Base-by-base conservation (phyloP, 2,888 invertebrate genomes). In the Ellobium chinense region DNA sequence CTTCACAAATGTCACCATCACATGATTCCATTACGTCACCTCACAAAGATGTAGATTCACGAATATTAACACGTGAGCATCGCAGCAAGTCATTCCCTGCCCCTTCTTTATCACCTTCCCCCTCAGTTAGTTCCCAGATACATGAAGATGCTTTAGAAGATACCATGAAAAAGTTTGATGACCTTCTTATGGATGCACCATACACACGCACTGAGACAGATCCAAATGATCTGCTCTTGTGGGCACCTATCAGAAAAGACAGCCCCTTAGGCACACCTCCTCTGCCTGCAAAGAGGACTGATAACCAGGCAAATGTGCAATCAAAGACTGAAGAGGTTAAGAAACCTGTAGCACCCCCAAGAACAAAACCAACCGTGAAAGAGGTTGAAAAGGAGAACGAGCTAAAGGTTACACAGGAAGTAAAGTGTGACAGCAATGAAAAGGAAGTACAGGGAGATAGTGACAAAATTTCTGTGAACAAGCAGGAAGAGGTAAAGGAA, bases 121-220 rank as follows among this genome's bases (percentile, higher is more conserved):
- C 34, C 12, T 46, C 68, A 7, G 34, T 63, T 14, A 39, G 37
- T 18, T 78, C 78, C 24, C 36, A 39, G 18, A 37, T 12, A n/a
- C 69, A 58, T 27, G 78, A 70, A 24, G 78, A 78, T 27, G 37
- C 4, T n/a, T 12, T 76, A 29, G 79, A 76, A 39, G 56, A 72
- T 39, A 63, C 80, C n/a, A 74, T 83, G 73, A 80, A 77, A 24
- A 73, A 73, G 70, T 83, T 83, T 63, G 82, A 83, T 37, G 72
- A 80, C 24, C 66, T 80, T 27, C 77, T 80, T 29, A 37, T 69
- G 1, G 78, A 80, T 65, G 54, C 56, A 1, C 36, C 68, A 9
- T 34, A 36, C 58, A 24, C n/a, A 9, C 27, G 21, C 37, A 27
- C 21, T 34, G 68, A 66, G 21, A 68, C 68, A 36, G 68, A 77